These are phyloP conservation scores for Thamnaconus septentrionalis DNA, from an alignment of 2,113 vertebrate species.

Conservation along the genomic window DNA sequence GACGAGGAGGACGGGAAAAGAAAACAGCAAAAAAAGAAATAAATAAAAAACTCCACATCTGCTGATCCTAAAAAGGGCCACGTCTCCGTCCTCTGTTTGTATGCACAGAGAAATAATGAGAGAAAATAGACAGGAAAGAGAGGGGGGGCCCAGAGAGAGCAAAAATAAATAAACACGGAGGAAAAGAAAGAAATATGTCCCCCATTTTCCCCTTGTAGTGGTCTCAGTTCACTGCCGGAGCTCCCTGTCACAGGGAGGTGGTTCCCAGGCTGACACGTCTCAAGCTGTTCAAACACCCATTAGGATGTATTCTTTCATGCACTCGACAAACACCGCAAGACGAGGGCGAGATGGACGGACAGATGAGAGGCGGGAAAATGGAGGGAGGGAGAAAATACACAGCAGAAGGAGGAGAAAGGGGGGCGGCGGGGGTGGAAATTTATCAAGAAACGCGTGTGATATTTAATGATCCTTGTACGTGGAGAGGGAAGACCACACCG, in stretches of 20 bases:
- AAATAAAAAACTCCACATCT: conserved; percentile 53
- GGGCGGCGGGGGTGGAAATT: conserved; percentile 58
- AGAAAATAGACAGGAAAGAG: conserved; percentile 42
- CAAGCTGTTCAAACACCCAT: conserved; percentile 84
- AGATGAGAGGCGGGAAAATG: conserved; percentile 61
- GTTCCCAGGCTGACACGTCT: conserved; percentile 76
- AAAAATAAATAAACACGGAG: conserved; percentile 59
- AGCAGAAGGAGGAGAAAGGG: conserved; percentile 40
- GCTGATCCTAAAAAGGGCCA: conserved; percentile 54
- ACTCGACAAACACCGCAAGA: conserved; percentile 69
- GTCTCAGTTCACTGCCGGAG: conserved; percentile 72
- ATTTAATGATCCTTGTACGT: conserved; percentile 75
- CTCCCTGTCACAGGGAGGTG: conserved; percentile 73
- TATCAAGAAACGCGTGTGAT: conserved; percentile 73
- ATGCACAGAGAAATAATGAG: conserved; percentile 53
- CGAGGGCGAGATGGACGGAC: conserved; percentile 28
- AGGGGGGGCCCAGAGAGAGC: conserved; percentile 28
- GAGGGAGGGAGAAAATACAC: conserved; percentile 49
- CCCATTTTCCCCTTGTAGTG: conserved; percentile 67
- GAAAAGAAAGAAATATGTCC: conserved; percentile 57
- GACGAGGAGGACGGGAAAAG: conserved; percentile 12
- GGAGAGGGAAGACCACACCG: conserved; percentile 76
- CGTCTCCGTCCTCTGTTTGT: conserved; percentile 55
- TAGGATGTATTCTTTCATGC: conserved; percentile 79
- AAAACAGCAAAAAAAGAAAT: conserved; percentile 23